Evolutionary conservation across 2,113 vertebrate genomes (phyloP), one percentile per base, ranked within the genome.

Genomic region (Mungos mungo): DNA sequence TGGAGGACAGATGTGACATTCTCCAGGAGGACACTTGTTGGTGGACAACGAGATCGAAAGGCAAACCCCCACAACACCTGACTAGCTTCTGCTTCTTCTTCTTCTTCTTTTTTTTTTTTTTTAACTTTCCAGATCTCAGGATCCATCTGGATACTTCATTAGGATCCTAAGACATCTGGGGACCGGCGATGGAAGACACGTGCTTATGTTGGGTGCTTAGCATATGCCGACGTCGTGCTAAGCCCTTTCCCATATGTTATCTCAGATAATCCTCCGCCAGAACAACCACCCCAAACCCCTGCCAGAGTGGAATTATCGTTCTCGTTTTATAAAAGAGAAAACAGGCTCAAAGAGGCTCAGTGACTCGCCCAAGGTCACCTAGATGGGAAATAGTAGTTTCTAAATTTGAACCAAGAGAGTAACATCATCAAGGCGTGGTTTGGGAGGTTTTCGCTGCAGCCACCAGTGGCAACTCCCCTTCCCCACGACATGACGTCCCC

Each of bases 1-100:
- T 97, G 97, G 57, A n/a, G 65, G 92, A 76, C 92, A 96, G 94
- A 97, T 95, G 96, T 88, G 74, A 29, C 1, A 13, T 10, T 60
- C 15, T 60, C 68, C 85, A 29, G 69, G 83, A 96, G 84, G 69
- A 77, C 35, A 25, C 50, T 94, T 71, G 87, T 6, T 68, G 12
- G 60, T 71, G 83, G 83, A 50, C 83, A 84, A 9, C 23, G 5
- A 74, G 68, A 68, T 87, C 66, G 81, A 50, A 86, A 88, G 74
- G 52, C 95, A 71, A 76, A 27, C 7, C 60, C 74, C 57, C 29
- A 3, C 50, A 29, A 81, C 35, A 74, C 31, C 41, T 31, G 38
- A 81, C 82, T 47, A 33, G 15, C 4, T 8, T 31, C 9, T 81
- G 52, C 3, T 72, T 13, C 35, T 71, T 71, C 63, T 66, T 13